Conservation (phyloP, 2,113 vertebrate species). For the Tiliqua scincoides region DNA sequence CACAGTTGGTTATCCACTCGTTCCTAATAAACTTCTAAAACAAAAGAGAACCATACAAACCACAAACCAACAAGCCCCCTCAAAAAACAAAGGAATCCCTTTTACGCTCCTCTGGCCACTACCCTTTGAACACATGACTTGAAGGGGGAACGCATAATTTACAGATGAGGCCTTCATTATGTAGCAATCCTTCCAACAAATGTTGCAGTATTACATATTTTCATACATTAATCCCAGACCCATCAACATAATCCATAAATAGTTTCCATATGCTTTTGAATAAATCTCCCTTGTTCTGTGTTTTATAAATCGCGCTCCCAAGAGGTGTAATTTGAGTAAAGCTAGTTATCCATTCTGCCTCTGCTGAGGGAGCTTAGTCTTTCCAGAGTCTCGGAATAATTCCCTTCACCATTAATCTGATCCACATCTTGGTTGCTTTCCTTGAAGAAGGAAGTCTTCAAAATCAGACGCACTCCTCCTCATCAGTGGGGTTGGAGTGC, state of each 20-base stretch:
- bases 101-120: not conserved
- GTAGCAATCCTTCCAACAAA: constrained; percentile 22
- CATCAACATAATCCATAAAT: constrained; percentile 36
- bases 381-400: not conserved
- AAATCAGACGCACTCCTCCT: not conserved
- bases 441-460: not conserved
- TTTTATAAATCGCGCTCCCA: constrained; percentile 30
- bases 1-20: not conserved
- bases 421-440: not conserved
- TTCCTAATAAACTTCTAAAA: not conserved
- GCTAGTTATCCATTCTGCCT: constrained; percentile 2
- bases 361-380: constrained; percentile 14
- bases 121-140: constrained; percentile 1
- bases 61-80: not conserved
- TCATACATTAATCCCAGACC: constrained; percentile 30
- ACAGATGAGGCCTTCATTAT: constrained; percentile 37
- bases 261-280: constrained; percentile 25
- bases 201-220: constrained; percentile 31
- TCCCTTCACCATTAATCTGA: not conserved
- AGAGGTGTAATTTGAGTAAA: constrained; percentile 21
- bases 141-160: constrained; percentile 21
- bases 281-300: constrained; percentile 23
- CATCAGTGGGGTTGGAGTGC: not conserved
- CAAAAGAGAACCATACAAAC: not conserved
- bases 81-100: constrained; percentile 13